These are phyloP conservation scores for Brevimyrus niger DNA, from an alignment of 2,113 vertebrate genomes.

Conservation along the genomic window DNA sequence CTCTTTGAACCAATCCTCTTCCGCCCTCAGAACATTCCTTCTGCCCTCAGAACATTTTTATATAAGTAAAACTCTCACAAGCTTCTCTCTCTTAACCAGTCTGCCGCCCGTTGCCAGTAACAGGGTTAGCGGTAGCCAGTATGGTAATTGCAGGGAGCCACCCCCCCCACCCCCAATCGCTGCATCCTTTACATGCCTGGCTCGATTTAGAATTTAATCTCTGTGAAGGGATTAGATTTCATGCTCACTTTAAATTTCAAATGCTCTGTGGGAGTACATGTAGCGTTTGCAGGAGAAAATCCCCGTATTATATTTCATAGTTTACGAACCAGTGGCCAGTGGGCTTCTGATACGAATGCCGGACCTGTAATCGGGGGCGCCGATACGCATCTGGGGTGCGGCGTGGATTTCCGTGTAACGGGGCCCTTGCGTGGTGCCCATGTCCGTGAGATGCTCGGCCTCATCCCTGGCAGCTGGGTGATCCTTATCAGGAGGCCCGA, in stretches of 20 bases:
- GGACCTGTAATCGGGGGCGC: conserved; percentile 1
- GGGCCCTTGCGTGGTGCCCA: background rate
- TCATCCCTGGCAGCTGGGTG: background rate
- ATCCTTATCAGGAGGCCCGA: background rate
- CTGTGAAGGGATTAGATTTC: conserved; percentile 70
- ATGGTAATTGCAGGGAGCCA: conserved; percentile 65
- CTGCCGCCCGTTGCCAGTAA: background rate
- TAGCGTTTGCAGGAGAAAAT: conserved; percentile 46
- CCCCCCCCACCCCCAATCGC: conserved; percentile 39
- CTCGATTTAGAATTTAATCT: conserved; percentile 70
- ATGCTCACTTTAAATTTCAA: conserved; percentile 70
- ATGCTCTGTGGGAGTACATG: conserved; percentile 58
- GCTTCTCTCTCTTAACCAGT: conserved; percentile 8
- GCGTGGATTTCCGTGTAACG: too few relatives aligned
- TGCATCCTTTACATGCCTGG: conserved; percentile 69
- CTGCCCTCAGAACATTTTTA: too few relatives aligned
- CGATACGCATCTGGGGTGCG: background rate
- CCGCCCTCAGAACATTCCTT: too few relatives aligned
- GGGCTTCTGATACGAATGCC: background rate
- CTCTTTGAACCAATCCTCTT: too few relatives aligned
- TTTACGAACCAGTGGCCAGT: conserved; percentile 14
- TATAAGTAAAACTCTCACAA: too few relatives aligned
- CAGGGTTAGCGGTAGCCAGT: conserved; percentile 55
- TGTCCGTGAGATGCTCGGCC: background rate
- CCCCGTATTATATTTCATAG: conserved; percentile 28